A percentile compares a stretch with the other conserved stretches of the same genome.
Conservation (phyloP, 2,888 invertebrate species). For the Orchesellides sinensis region DNA sequence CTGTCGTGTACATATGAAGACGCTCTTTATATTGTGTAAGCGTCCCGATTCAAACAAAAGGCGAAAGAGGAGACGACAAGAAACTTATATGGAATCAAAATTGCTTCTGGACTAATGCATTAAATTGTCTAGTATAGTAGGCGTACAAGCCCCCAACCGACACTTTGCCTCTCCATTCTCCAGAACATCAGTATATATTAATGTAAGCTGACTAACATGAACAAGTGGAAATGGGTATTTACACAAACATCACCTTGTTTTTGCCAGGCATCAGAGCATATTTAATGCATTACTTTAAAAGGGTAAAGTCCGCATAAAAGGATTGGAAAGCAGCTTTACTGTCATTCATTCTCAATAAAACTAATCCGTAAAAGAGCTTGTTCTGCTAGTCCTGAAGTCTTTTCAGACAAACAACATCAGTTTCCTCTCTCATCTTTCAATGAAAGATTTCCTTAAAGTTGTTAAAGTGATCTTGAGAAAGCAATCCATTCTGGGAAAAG, state of each 20-base stretch:
- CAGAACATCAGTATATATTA: not conserved
- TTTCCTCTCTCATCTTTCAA: conserved; percentile 2
- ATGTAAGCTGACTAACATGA: not conserved
- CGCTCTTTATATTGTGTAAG: no score
- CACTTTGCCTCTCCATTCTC: no score
- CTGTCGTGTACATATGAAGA: no score
- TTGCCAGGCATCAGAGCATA: not conserved
- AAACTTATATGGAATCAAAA: no score
- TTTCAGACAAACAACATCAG: not conserved
- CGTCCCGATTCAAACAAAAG: no score
- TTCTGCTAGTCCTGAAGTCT: not conserved
- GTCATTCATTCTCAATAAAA: conserved; percentile 6
- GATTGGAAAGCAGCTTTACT: conserved; percentile 1
- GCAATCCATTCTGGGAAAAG: conserved; percentile 1
- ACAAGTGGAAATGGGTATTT: not conserved
- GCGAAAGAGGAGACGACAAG: no score
- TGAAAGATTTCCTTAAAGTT: conserved; percentile 9
- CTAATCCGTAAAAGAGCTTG: not conserved
- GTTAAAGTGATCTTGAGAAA: not conserved
- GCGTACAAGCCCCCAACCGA: no score
- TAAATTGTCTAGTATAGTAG: no score
- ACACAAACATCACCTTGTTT: not conserved
- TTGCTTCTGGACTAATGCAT: no score
- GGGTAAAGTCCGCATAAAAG: conserved; percentile 4
- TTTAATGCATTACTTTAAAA: not conserved